Base-by-base conservation (phyloP, 2,113 vertebrate genomes). In the Hydrochoerus hydrochaeris region DNA sequence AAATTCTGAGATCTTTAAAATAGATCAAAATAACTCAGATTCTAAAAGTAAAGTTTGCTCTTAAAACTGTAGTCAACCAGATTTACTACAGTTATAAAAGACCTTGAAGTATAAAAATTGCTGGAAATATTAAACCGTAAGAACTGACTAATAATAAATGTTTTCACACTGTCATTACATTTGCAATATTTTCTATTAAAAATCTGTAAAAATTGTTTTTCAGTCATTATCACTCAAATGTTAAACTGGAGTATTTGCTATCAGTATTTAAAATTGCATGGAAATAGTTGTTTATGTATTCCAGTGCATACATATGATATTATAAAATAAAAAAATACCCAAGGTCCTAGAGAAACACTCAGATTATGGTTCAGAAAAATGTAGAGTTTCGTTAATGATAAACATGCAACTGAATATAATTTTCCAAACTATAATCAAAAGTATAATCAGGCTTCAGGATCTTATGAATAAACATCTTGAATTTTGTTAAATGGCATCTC, bases 401-500 rank as follows among this genome's bases (percentile, higher is more conserved):
- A 95, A 49, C 1, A 54, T 88, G 52, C 0, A 91, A 4, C 77
- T 91, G 22, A 95, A 77, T 85, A 65, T 38, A 91, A 85, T 71
- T 94, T 93, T 85, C 1, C 44, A 69, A 94, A 73, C 16, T 63
- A 85, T 81, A 94, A 81, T 85, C 58, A 95, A 58, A 62, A 93
- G 7, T 46, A 88, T 93, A 71, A 89, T 89, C 60, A 91, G 82
- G 54, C 46, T 83, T 91, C 89, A 73, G 78, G 28, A 90, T 85
- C 32, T 69, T 85, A 60, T 60, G n/a, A 92, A 35, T 88, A 85
- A 91, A 88, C 49, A 94, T 20, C 35, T 52, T 91, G 32, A 91
- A 91, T 97, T 95, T 93, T 91, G 22, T 89, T n/a, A 88, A 94
- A 65, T 2, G 24, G n/a, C 35, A 96, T 89, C 69, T 94, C 24